Base-by-base conservation (phyloP, 2,888 invertebrate genomes). In the Apotomis capreana region DNA sequence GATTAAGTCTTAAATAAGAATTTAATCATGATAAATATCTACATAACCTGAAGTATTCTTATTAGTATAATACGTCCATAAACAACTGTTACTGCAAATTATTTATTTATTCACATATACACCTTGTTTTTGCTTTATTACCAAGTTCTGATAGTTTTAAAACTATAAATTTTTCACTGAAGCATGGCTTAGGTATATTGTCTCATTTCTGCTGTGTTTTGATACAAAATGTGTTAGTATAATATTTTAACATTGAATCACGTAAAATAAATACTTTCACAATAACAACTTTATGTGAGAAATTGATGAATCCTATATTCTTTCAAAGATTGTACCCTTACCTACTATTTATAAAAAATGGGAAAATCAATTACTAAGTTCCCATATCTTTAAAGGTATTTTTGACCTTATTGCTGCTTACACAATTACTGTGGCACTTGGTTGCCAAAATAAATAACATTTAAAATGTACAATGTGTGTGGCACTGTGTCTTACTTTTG, bases 41-140 rank as follows among this genome's bases (percentile, higher is more conserved):
- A 44, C 44, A 44, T 26, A 44, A 44, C 8, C 44, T 44, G 49
- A 9, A 49, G 49, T 49, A 49, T 9, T 49, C 9, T 49, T 49
- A 9, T 1, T 10, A n/a, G n/a, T n/a, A n/a, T n/a, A n/a, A 49
- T 3, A 10, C n/a, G 10, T 51, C 46, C 15, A 26, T 6, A 59
- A 44, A 9, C 5, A 8, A n/a, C 8, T 9, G 46, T 54, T 15
- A 54, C 44, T 44, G 3, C 37, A 5, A 67, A n/a, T n/a, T n/a
- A 13, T 6, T 63, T 36, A 26, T 26, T 6, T 6, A 40, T 40
- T 40, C 40, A 6, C 40, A 3, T 4, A 15, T n/a, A n/a, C 54
- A 13, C 46, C 65, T 67, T 68, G 67, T 71, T 71, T 71, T 71
- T 71, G 67, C 71, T 71, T 68, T 5, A 51, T n/a, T 54, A 57